Evolutionary conservation across 2,113 vertebrate genomes (phyloP).

Genomic region (Pomatorhinus ruficollis): DNA sequence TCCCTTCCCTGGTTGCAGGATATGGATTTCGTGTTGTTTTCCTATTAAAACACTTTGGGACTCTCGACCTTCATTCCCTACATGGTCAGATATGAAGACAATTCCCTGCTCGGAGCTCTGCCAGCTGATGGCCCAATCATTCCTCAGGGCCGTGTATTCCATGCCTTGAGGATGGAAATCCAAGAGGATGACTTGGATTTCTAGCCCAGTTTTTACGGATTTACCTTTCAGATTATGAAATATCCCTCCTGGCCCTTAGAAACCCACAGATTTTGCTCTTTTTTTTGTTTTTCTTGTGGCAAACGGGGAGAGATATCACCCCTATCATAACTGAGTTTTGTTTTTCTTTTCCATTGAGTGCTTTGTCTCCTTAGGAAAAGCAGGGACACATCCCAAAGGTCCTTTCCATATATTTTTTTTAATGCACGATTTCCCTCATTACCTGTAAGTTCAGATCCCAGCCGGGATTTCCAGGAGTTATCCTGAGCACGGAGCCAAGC

Average conservation of each 20-base stretch:
- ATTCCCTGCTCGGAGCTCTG: conserved; percentile 25
- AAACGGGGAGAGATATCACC: too few relatives aligned
- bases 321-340: too few relatives aligned
- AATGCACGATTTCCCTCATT: too few relatives aligned
- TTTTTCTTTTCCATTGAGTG: too few relatives aligned
- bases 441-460: too few relatives aligned
- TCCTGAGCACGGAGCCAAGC: background rate
- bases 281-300: too few relatives aligned
- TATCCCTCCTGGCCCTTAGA: too few relatives aligned
- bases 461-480: background rate
- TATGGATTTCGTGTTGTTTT: background rate
- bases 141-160: background rate
- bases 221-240: too few relatives aligned
- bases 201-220: background rate
- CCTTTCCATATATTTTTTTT: too few relatives aligned
- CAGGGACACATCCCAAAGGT: too few relatives aligned
- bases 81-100: conserved; percentile 61
- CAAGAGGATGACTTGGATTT: background rate
- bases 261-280: too few relatives aligned
- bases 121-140: background rate
- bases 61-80: conserved; percentile 5
- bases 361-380: too few relatives aligned
- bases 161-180: background rate
- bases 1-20: background rate
- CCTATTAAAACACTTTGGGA: background rate